Conservation (phyloP, 2,113 vertebrate genomes). For the Zosterops pallidus region DNA sequence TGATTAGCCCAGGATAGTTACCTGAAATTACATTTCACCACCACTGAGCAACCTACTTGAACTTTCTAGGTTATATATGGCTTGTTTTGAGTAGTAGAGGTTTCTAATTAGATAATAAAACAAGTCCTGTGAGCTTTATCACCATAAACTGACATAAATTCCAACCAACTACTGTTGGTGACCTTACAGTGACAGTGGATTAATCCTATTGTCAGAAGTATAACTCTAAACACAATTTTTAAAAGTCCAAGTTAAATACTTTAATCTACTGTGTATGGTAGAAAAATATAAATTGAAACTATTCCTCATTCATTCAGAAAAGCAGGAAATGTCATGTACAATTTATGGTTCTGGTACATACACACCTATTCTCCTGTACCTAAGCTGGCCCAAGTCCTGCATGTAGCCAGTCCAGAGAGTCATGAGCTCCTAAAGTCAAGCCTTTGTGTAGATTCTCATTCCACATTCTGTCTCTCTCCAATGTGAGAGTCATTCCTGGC, state of each 20-base stretch:
- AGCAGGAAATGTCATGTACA: neutral
- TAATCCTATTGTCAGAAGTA: constrained; percentile 43
- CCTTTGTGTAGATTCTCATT: neutral
- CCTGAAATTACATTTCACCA: constrained; percentile 55
- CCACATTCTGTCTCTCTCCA: neutral
- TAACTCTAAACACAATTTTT: constrained; percentile 6
- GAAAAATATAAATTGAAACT: neutral
- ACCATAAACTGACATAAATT: constrained; percentile 40
- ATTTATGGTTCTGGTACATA: neutral
- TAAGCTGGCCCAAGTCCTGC: neutral
- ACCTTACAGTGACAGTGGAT: constrained; percentile 17
- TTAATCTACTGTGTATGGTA: neutral
- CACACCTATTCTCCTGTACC: neutral
- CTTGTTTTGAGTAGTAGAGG: neutral
- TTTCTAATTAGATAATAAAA: constrained; percentile 70
- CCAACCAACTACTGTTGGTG: neutral
- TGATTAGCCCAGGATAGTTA: constrained; percentile 12
- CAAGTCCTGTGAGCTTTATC: constrained; percentile 36
- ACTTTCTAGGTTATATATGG: constrained; percentile 39
- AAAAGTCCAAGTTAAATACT: neutral
- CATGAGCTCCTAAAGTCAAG: neutral
- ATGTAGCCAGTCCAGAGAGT: neutral
- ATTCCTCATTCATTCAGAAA: constrained; percentile 3
- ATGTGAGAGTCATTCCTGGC: neutral
- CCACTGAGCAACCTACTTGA: constrained; percentile 49